Base-by-base conservation (phyloP, 2,888 invertebrate genomes). In the Cephus sareptanus region DNA sequence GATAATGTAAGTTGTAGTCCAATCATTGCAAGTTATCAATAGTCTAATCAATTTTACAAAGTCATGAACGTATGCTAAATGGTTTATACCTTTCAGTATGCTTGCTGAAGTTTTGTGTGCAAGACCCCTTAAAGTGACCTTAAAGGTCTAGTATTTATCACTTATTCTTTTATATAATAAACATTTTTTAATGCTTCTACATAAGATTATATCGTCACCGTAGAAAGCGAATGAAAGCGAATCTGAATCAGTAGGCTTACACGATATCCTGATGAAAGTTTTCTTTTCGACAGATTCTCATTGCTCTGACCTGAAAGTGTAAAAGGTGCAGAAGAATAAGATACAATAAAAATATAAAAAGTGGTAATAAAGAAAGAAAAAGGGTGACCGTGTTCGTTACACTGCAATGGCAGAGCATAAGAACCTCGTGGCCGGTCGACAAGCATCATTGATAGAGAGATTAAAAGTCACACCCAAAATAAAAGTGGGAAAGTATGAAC, bases 401-500 rank as follows among this genome's bases (percentile, higher is more conserved):
- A 56, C 23, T 56, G 40, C 15, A 15, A 71, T 83, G 91, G 91
- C 40, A 93, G 95, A 82, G 93, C 94, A 30, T 87, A 93, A 34
- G 95, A 95, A 0, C 95, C 92, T 87, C 93, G 95, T 37, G 93
- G 40, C 77, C 4, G 77, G 71, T 15, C 6, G 31, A 13, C 76
- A 79, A 12, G 75, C 83, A 35, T 79, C 80, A 12, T 81, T 88
- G 77, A 75, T 87, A 77, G 86, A 87, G 31, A 86, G 86, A 74
- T 73, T 85, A 74, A 84, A 82, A 68, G 86, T 86, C 31, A 69
- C 84, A 3, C 87, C 90, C 0, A 78, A 77, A 4, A 70, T 92
- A 4, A 86, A 94, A 89, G 92, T 96, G 88, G 96, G 95, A 3
- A 85, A 89, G 13, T 92, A 92, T 34, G 92, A 92, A 78, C 93